Conservation (phyloP, 2,888 invertebrate genomes). For the Chromoteleia sp. region DNA sequence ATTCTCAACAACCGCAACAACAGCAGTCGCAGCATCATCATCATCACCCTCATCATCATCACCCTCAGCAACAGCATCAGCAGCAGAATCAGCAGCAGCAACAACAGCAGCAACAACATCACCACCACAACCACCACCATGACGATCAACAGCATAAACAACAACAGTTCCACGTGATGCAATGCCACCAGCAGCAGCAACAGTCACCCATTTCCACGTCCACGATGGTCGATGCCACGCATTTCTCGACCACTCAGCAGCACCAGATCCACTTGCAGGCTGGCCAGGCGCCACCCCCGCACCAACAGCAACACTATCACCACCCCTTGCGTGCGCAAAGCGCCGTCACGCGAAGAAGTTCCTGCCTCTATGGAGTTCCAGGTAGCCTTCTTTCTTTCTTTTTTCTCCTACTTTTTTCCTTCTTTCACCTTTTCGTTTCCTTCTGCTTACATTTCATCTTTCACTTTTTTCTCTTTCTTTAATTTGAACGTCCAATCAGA, state of each 20-base stretch:
- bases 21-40: constrained; percentile 57
- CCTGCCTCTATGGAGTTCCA: constrained; percentile 74
- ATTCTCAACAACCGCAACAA: constrained; percentile 70
- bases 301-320: constrained; percentile 76
- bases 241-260: constrained; percentile 75
- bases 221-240: constrained; percentile 62
- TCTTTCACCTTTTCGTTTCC: too few relatives aligned
- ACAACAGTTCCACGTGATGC: constrained; percentile 68
- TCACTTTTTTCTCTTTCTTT: too few relatives aligned
- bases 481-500: too few relatives aligned
- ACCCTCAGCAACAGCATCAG: constrained; percentile 61
- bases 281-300: constrained; percentile 76
- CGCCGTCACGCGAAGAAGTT: constrained; percentile 63
- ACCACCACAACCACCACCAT: constrained; percentile 43
- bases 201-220: constrained; percentile 42
- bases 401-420: neutral
- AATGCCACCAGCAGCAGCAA: constrained; percentile 65
- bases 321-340: constrained; percentile 73
- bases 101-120: constrained; percentile 63
- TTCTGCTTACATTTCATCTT: too few relatives aligned
- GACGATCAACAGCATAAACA: constrained; percentile 54
- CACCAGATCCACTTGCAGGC: constrained; percentile 76
- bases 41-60: constrained; percentile 18
- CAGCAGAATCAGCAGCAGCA: constrained; percentile 45
- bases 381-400: constrained; percentile 68